Evolutionary conservation across 2,888 invertebrate species (phyloP).

Genomic region (Teleiodes luculella): DNA sequence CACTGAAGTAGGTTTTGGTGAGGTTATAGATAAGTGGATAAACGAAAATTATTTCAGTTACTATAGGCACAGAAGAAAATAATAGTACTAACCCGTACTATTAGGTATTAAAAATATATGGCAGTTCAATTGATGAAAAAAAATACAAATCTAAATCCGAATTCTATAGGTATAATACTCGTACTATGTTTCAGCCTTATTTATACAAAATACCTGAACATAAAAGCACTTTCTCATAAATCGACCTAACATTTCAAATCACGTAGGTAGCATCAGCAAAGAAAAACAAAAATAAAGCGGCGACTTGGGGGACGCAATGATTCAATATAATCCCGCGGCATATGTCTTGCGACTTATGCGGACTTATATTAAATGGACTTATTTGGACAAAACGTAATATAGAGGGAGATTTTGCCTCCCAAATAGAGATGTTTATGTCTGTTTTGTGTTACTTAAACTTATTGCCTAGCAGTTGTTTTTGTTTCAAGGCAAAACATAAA

Average conservation of each 20-base stretch:
- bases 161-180: too few relatives aligned
- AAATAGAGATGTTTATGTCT: conserved; percentile 29
- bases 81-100: too few relatives aligned
- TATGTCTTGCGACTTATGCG: conserved; percentile 57
- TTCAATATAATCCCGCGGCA: conserved; percentile 66
- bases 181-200: too few relatives aligned
- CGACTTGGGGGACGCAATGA: conserved; percentile 45
- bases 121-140: too few relatives aligned
- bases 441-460: conserved; percentile 16
- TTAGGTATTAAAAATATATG: too few relatives aligned
- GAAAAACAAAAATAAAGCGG: neutral
- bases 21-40: too few relatives aligned
- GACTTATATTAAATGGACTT: conserved; percentile 65
- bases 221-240: neutral
- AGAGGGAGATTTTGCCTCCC: conserved; percentile 27
- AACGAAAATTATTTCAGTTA: too few relatives aligned
- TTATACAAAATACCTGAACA: too few relatives aligned
- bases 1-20: too few relatives aligned
- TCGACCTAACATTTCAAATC: conserved; percentile 11
- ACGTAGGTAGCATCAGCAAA: conserved; percentile 7
- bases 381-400: conserved; percentile 49
- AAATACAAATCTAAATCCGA: too few relatives aligned
- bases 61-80: too few relatives aligned
- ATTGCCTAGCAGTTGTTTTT: conserved; percentile 7
- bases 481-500: neutral